These are phyloP conservation scores for Netelia melanura DNA, from an alignment of 2,888 invertebrate genomes.

Conservation along the genomic window DNA sequence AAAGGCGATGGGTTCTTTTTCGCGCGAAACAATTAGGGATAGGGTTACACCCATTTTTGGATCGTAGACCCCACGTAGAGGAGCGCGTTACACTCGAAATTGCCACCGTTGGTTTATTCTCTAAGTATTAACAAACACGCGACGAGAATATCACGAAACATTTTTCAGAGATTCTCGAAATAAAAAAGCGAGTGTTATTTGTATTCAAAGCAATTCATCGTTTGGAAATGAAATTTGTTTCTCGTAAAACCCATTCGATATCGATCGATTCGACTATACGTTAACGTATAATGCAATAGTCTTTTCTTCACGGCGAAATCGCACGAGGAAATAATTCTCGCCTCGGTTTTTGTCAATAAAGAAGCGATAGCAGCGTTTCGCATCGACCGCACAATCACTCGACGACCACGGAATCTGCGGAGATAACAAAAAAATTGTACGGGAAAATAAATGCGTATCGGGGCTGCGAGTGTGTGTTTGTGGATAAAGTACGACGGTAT, in stretches of 20 bases:
- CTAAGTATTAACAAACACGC: too few species aligned
- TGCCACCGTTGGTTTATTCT: too few species aligned
- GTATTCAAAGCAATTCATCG: too few species aligned
- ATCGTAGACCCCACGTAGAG: background rate
- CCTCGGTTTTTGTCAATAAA: conserved; percentile 32
- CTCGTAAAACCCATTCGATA: too few species aligned
- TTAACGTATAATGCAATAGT: too few species aligned
- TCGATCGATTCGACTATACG: too few species aligned
- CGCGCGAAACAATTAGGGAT: conserved; percentile 7
- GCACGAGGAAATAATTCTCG: background rate
- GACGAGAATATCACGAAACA: too few species aligned
- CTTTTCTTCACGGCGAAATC: conserved; percentile 7
- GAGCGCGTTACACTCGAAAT: background rate
- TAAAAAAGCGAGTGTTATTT: too few species aligned
- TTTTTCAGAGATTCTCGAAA: too few species aligned
- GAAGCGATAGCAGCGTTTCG: conserved; percentile 23
- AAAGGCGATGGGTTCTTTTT: background rate
- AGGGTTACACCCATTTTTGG: conserved; percentile 39
- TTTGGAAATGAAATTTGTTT: too few species aligned
- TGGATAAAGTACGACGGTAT: background rate
- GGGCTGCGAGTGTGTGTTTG: background rate
- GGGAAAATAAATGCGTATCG: conserved; percentile 16
- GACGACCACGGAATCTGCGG: conserved; percentile 38
- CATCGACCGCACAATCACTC: conserved; percentile 26
- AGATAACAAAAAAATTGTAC: conserved; percentile 32